Evolutionary conservation across 2,113 vertebrate species (phyloP).

Genomic region (Antennarius striatus): DNA sequence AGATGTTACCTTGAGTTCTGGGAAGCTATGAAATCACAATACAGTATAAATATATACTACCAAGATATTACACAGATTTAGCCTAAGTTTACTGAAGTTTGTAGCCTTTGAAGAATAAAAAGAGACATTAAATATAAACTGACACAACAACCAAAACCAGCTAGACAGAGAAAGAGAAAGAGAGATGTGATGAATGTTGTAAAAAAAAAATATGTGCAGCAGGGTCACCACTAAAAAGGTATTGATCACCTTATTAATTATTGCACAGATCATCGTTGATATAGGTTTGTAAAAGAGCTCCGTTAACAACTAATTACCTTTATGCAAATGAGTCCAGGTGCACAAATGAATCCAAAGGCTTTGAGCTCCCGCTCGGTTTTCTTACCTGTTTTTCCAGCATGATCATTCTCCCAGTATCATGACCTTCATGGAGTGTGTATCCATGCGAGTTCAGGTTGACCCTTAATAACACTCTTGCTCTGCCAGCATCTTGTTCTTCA

Average conservation of each 20-base stretch:
- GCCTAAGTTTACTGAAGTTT: too few species aligned
- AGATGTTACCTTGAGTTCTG: background rate
- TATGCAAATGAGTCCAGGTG: slow-evolving; percentile 56
- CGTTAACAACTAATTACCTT: slow-evolving; percentile 1
- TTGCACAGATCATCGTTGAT: background rate
- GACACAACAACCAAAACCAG: too few species aligned
- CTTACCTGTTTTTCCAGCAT: slow-evolving; percentile 81
- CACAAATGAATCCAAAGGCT: slow-evolving; percentile 4
- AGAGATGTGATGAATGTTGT: slow-evolving; percentile 1
- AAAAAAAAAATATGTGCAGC: background rate
- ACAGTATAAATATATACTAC: too few species aligned
- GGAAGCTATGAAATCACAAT: too few species aligned
- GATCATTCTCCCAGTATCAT: slow-evolving; percentile 79
- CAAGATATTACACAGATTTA: too few species aligned
- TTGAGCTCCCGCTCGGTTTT: background rate
- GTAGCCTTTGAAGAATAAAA: too few species aligned
- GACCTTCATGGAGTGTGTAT: slow-evolving; percentile 72
- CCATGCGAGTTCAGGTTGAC: slow-evolving; percentile 46
- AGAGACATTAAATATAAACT: too few species aligned
- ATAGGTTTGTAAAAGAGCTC: background rate
- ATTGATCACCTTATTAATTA: slow-evolving; percentile 8
- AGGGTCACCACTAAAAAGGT: background rate
- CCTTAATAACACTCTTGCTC: slow-evolving; percentile 40
- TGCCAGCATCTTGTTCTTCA: slow-evolving; percentile 53
- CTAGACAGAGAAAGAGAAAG: slow-evolving; percentile 3